Conservation (phyloP, 2,113 vertebrate species). For the Gavialis gangeticus region DNA sequence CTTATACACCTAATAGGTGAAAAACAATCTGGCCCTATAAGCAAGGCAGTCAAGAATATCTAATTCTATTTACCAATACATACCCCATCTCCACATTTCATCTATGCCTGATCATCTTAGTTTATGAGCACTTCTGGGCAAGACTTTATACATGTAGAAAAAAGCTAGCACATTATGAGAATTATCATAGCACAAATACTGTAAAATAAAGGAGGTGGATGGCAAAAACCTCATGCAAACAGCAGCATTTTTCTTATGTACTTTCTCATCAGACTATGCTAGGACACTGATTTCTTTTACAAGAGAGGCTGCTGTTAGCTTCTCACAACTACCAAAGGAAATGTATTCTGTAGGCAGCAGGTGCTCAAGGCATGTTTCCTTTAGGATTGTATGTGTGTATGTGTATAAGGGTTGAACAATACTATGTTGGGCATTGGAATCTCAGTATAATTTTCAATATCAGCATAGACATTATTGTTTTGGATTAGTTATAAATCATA, state of each 20-base stretch:
- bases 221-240: not conserved
- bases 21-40: not conserved
- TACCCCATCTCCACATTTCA: not conserved
- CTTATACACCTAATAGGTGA: too few species aligned
- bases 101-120: not conserved
- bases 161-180: not conserved
- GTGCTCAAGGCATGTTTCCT: fast-evolving
- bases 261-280: not conserved
- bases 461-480: not conserved
- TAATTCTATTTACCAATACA: not conserved
- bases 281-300: not conserved
- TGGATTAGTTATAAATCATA: not conserved
- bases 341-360: not conserved
- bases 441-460: not conserved
- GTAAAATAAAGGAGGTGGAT: not conserved
- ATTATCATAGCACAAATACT: not conserved
- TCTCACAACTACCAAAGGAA: not conserved
- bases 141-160: not conserved
- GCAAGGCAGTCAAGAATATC: not conserved
- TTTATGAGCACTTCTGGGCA: not conserved
- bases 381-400: not conserved
- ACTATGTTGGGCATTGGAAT: not conserved
- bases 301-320: not conserved
- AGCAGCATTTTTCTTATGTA: not conserved
- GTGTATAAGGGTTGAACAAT: not conserved